Evolutionary conservation across 2,797 vertebrate genomes (phyloP), one percentile per base, ranked within the genome.

Genomic region (Channa striata): DNA sequence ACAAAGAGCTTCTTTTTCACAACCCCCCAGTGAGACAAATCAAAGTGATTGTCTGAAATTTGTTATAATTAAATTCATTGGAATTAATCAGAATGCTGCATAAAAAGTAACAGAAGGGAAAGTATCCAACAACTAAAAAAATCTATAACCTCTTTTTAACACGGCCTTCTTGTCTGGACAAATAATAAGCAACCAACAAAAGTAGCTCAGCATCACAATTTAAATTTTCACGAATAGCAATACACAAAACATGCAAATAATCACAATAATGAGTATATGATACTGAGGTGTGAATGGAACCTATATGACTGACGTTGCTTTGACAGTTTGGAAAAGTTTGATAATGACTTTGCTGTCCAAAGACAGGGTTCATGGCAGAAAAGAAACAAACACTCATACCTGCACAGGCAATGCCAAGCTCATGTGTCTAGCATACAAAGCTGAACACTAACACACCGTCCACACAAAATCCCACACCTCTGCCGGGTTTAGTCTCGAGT

Each of bases 341-440:
- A 77, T 80, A 83, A 78, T 68, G 68, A 85, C 74, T 68, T 72
- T 60, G 16, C 68, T 64, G 56, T 80, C 58, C 66, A 68, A 74
- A 64, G 73, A 74, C 65, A 67, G 60, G 54, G 77, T 80, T 77
- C 86, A 88, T 84, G 77, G 72, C 70, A 73, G 51, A 61, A 62
- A 65, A 74, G 76, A 68, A 60, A 59, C 34, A 43, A 37, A 59
- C 21, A 51, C 30, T 36, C 43, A 52, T 20, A 46, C 68, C 33
- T 21, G 11, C 34, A 51, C 4, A 61, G 25, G 19, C 52, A 65
- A 23, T 42, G 34, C 61, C 48, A 78, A 70, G 64, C 56, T 58
- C 43, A 16, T 34, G 6, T n/a, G 68, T 6, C 6, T 30, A 12
- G 19, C 48, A 69, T 67, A 71, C 54, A 77, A 43, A 79, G 67